Conservation (phyloP, 2,888 invertebrate species). For the Melanchra persicariae region DNA sequence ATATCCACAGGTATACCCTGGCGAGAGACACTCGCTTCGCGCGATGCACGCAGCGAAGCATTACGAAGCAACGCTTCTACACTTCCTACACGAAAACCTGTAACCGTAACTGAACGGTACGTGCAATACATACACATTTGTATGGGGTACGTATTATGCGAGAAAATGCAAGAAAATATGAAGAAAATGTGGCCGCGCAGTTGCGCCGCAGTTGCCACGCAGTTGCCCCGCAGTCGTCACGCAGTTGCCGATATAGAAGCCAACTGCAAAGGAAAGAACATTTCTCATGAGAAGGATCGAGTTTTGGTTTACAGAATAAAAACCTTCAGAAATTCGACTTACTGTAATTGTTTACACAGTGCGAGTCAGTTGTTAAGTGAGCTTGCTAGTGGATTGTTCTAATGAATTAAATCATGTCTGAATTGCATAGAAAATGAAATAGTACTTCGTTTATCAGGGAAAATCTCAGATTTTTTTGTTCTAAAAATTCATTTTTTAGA, state of each 20-base stretch:
- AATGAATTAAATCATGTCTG: neutral
- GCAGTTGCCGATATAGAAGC: conserved; percentile 15
- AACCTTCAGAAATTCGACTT: neutral
- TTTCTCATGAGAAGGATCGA: neutral
- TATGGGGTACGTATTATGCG: conserved; percentile 29
- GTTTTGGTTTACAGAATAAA: conserved; percentile 9
- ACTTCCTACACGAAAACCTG: conserved; percentile 94
- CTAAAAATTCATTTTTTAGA: neutral
- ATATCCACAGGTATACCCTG: conserved; percentile 95
- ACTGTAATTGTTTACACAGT: neutral
- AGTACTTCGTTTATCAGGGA: neutral
- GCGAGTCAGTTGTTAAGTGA: neutral
- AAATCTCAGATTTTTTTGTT: neutral
- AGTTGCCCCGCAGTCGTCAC: conserved; percentile 11
- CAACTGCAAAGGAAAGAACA: neutral
- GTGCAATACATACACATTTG: conserved; percentile 20
- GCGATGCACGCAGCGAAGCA: conserved; percentile 98
- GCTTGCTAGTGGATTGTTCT: conserved; percentile 8
- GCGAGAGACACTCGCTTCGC: conserved; percentile 98
- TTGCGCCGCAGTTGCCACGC: conserved; percentile 20
- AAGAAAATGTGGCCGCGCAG: conserved; percentile 26
- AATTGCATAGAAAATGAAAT: neutral
- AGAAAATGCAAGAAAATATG: neutral
- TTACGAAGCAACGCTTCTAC: conserved; percentile 98
- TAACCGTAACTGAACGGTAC: conserved; percentile 61